Base-by-base conservation (phyloP, 1,140 invertebrate species). In the Danaus plexippus region DNA sequence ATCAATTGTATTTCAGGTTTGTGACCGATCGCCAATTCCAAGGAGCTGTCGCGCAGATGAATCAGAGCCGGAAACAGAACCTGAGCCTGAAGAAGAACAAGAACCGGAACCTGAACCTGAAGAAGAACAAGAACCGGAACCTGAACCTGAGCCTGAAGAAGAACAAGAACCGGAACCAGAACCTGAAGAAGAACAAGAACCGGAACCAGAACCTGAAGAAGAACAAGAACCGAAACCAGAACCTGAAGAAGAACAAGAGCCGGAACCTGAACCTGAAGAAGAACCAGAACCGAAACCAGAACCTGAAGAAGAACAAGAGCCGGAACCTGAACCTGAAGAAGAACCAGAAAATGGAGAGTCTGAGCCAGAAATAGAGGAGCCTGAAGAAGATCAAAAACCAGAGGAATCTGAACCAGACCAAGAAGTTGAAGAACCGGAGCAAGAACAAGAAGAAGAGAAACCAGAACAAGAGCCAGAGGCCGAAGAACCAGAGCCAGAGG, bases 1-100 rank as follows among this genome's bases (percentile, higher is more conserved):
- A 5, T 32, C 10, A 32, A 52, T 58, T 56, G 15, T 22, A 55
- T 71, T 65, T 46, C 61, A 87, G 84, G 67, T 85, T 32, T 87
- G 84, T 52, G 84, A 83, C 64, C 71, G 66, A 61, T 73, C 79
- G 13, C 41, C 47, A 9, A 52, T 69, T 43, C 81, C 81, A 48
- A 67, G 61, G 56, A 66, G 61, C 6, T 82, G 79, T 52, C 47
- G 47, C 43, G 32, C 57, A 9, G 64, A 66, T 8, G 45, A 51
- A 41, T 52, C 56, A 0, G 58, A 62, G 43, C 68, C 58, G 1
- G 66, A 72, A 52, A 52, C 55, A n/a, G 65, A 65, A 18, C 61
- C 51, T 0, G 66, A 69, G 9, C 57, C 63, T 0, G 69, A 73
- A 45, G 55, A 61, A 0, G 69, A 73, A 55, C 66, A 67, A 1